phyloP scores from a whole-genome alignment of 2,888 invertebrate species.

The Gastracanthus pulcherrimus region DNA sequence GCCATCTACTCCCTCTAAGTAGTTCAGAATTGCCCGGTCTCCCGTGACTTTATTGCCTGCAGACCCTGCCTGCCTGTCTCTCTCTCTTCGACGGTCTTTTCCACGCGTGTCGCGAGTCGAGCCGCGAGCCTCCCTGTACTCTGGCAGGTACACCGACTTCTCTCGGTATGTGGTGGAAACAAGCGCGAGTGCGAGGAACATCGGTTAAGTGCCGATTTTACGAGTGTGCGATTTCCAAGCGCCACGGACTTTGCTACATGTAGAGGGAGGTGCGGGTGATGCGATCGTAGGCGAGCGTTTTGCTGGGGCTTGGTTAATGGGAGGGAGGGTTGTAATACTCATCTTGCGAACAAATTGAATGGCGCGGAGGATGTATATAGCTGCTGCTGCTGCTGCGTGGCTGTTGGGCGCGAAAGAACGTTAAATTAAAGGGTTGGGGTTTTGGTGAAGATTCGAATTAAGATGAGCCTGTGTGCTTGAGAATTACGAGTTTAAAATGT shows the following conservation, averaged over 20 bases:
- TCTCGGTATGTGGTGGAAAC: slow-evolving; percentile 32
- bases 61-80: slow-evolving; percentile 4
- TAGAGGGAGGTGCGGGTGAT: too few species aligned
- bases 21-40: slow-evolving; percentile 41
- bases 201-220: slow-evolving; percentile 50
- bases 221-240: slow-evolving; percentile 32
- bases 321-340: slow-evolving; percentile 22
- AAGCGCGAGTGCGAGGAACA: slow-evolving; percentile 28
- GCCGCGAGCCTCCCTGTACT: background rate
- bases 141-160: slow-evolving; percentile 11
- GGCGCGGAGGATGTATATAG: background rate
- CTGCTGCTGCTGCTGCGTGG: background rate
- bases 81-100: background rate
- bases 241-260: slow-evolving; percentile 27
- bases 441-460: too few species aligned
- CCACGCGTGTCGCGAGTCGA: too few species aligned
- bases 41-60: slow-evolving; percentile 43
- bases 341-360: slow-evolving; percentile 37
- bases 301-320: slow-evolving; percentile 14
- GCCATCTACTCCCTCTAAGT: slow-evolving; percentile 52
- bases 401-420: background rate
- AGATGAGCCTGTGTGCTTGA: too few species aligned
- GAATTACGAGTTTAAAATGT: too few species aligned
- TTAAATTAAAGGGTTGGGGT: too few species aligned
- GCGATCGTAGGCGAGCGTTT: background rate